phyloP scores from a whole-genome alignment of 2,797 vertebrate species.

The Carcharodon carcharias region DNA sequence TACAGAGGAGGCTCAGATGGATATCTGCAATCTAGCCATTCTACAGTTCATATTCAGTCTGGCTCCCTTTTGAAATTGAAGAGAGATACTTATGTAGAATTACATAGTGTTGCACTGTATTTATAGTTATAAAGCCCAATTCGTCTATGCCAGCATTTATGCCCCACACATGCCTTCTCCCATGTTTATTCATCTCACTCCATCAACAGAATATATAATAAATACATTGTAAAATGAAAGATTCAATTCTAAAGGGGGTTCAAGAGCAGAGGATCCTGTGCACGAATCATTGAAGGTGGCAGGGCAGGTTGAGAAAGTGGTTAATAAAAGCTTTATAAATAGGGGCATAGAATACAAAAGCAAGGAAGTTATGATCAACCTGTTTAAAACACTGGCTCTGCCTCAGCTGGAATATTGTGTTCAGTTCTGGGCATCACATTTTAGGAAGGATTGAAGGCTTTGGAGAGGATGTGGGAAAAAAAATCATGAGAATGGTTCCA shows the following conservation, averaged over 20 bases:
- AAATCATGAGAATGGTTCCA: neutral
- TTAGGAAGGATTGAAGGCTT: neutral
- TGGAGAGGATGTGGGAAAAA: neutral
- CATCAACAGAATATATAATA: neutral
- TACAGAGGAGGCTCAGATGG: neutral
- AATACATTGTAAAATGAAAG: too few relatives aligned
- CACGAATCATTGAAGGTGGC: neutral
- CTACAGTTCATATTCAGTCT: neutral
- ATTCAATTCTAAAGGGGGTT: too few relatives aligned
- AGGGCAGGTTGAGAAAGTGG: neutral
- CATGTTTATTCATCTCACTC: neutral
- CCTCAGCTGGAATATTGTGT: neutral
- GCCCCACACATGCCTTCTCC: neutral
- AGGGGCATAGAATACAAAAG: neutral
- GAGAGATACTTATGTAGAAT: neutral
- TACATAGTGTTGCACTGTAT: neutral
- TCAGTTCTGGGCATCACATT: neutral
- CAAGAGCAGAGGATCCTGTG: neutral
- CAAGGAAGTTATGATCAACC: neutral
- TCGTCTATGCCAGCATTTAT: neutral
- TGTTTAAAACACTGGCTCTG: neutral
- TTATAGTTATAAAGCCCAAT: neutral
- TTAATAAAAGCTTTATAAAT: neutral
- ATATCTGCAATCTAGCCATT: neutral
- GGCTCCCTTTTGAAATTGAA: neutral